Base-by-base conservation (phyloP, 2,888 invertebrate species). In the Drosophila neotestacea region DNA sequence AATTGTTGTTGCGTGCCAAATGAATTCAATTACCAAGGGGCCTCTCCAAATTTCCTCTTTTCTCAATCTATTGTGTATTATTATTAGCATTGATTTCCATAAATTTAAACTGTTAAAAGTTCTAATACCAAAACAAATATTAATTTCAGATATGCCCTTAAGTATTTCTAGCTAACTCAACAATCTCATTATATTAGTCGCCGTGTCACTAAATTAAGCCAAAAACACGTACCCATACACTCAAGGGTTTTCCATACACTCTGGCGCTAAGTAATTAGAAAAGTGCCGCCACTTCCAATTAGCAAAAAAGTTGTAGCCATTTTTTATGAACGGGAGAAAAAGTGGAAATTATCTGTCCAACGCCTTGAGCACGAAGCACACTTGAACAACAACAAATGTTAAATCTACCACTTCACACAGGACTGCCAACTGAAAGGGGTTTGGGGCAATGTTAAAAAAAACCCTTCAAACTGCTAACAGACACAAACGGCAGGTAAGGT, bases 361-460 rank as follows among this genome's bases (percentile, higher is more conserved):
- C 62, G 60, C 85, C 87, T 83, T 89, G 71, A 86, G 85, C 89
- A 89, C 85, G 84, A 63, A 80, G 50, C 51, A 34, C 48, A 48
- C 85, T 89, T 70, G 34, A 51, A 82, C 59, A 60, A 36, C 27
- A 64, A 51, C 69, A 84, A 88, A 72, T 47, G 62, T 44, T 41
- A 72, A 79, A 69, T 62, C 59, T 48, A 39, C 11, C 48, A 44
- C 73, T 54, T 55, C 54, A 64, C 59, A 38, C 52, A 78, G 73
- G 11, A 16, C 10, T 28, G 16, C 11, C 9, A 9, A 16, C 42
- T 42, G 9, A 50, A 36, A 34, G 28, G 32, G 6, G 10, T 27
- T 7, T 1, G 30, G 16, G 2, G 32, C 10, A 32, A 3, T 6
- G 22, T 0, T 6, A 46, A 60, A 66, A 66, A 46, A 66, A 67